Percentiles rank a stretch among this genome's conserved stretches.
phyloP scores from a whole-genome alignment of 2,888 invertebrate genomes.

The Melieria picta region DNA sequence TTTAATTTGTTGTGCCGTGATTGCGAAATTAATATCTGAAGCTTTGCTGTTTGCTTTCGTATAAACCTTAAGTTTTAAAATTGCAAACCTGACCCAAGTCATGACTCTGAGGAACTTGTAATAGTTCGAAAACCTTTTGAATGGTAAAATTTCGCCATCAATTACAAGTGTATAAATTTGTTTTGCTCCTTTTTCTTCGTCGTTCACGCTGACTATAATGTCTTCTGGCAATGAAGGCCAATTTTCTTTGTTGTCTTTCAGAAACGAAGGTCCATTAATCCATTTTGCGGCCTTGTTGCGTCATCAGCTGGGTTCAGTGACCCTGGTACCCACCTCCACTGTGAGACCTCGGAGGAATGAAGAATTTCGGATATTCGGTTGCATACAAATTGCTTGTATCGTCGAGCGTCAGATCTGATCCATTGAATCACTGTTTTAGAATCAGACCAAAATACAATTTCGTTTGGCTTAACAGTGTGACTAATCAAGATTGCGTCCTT shows the following conservation, averaged over 20 bases:
- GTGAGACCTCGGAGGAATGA: constrained; percentile 2
- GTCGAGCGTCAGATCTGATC: constrained; percentile 34
- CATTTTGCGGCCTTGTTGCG: constrained; percentile 11
- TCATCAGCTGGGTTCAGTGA: constrained; percentile 30
- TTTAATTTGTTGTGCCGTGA: no score
- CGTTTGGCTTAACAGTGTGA: not conserved
- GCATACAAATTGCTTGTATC: constrained; percentile 44
- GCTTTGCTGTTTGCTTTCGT: no score
- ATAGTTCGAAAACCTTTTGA: no score
- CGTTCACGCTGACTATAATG: not conserved
- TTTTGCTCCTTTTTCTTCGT: not conserved
- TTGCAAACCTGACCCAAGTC: no score
- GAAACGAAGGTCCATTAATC: constrained; percentile 6
- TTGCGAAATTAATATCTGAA: no score
- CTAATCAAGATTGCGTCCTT: constrained; percentile 7
- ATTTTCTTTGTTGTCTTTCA: not conserved
- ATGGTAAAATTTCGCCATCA: no score
- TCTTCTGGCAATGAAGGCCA: constrained; percentile 2
- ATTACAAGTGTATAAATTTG: no score
- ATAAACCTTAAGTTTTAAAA: no score
- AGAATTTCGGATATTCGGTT: constrained; percentile 33
- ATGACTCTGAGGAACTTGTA: no score
- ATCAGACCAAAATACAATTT: constrained; percentile 19
- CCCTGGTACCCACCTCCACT: constrained; percentile 29
- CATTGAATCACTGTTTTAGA: constrained; percentile 22